Conservation (phyloP, 2,888 invertebrate species). For the Nycteola revayana region DNA sequence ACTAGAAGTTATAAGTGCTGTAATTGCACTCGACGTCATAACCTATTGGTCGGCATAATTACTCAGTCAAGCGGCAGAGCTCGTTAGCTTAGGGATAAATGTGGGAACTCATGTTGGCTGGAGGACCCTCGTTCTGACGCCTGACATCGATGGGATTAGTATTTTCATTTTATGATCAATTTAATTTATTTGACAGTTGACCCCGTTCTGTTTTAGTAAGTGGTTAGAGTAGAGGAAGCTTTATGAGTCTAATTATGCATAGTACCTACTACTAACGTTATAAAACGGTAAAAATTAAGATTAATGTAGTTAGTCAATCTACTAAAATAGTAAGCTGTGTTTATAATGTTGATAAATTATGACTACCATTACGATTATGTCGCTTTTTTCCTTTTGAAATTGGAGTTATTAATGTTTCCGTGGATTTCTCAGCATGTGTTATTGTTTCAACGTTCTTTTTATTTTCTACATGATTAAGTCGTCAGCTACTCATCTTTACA, state of each 20-base stretch:
- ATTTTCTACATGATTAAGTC: too few species aligned
- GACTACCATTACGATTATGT: too few species aligned
- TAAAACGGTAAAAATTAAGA: background rate
- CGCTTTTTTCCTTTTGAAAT: too few species aligned
- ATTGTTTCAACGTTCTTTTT: too few species aligned
- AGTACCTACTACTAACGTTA: too few species aligned
- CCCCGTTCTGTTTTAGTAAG: constrained; percentile 10
- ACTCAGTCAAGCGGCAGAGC: constrained; percentile 16
- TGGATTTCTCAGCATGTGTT: too few species aligned
- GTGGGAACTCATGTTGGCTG: constrained; percentile 21
- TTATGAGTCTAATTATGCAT: constrained; percentile 13
- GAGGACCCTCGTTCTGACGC: constrained; percentile 27
- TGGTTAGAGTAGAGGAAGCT: constrained; percentile 15
- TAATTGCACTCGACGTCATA: constrained; percentile 33
- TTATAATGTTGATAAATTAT: too few species aligned
- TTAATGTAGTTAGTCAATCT: too few species aligned
- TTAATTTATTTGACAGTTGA: constrained; percentile 26
- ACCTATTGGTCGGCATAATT: constrained; percentile 31
- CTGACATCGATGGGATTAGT: constrained; percentile 25
- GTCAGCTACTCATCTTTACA: too few species aligned
- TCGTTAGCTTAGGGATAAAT: constrained; percentile 27
- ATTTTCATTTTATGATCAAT: constrained; percentile 29
- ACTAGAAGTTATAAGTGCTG: constrained; percentile 28
- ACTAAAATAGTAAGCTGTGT: too few species aligned
- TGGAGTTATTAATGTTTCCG: too few species aligned